Evolutionary conservation across 2,113 vertebrate species (phyloP).

Genomic region (Microtus richardsoni): DNA sequence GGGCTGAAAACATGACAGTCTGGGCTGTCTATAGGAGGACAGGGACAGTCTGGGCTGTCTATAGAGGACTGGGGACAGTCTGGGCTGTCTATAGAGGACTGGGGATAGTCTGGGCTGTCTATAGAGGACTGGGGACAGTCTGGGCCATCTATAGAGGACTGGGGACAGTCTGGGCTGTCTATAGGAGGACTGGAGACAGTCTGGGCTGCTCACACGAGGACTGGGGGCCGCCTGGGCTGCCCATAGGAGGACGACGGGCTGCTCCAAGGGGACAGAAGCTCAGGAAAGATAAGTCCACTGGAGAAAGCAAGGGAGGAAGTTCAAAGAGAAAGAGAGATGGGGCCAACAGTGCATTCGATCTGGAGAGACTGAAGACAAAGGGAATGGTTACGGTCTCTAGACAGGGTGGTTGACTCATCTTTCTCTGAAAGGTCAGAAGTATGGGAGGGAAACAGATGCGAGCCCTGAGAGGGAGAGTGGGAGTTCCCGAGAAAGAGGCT

Average conservation of each 20-base stretch:
- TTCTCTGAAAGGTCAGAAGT: constrained; percentile 51
- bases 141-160: too few species aligned
- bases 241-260: background rate
- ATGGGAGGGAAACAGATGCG: constrained; percentile 15
- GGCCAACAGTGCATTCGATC: background rate
- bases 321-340: background rate
- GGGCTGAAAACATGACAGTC: background rate
- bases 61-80: too few species aligned
- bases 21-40: too few species aligned
- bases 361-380: background rate
- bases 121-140: too few species aligned
- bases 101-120: too few species aligned
- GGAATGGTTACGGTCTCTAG: background rate
- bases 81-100: too few species aligned
- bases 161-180: too few species aligned
- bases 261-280: background rate
- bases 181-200: too few species aligned
- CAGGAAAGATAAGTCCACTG: background rate
- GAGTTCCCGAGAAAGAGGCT: background rate
- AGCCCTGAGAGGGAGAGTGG: background rate
- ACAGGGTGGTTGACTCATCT: background rate
- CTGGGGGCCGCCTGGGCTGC: background rate
- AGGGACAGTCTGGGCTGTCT: too few species aligned
- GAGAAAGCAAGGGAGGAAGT: background rate
- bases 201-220: too few species aligned